These are phyloP conservation scores for Atta colombica DNA, from an alignment of 1,140 invertebrate genomes.

Conservation along the genomic window DNA sequence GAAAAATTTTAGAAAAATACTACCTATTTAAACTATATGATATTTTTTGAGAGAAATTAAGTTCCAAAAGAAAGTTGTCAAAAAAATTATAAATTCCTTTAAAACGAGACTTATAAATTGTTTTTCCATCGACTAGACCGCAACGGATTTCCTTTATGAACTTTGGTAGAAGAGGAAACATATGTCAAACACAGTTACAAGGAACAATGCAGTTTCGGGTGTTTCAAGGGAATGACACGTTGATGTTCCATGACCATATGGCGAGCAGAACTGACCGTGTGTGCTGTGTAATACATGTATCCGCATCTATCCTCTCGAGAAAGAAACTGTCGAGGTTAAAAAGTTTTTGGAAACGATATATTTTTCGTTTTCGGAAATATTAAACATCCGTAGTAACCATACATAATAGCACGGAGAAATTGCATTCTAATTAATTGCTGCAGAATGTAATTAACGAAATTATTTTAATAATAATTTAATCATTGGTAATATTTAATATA, in stretches of 20 bases:
- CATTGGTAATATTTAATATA: no score
- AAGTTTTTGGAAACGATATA: neutral
- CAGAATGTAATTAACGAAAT: neutral
- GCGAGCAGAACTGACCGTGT: constrained; percentile 70
- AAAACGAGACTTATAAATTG: constrained; percentile 1
- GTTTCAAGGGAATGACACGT: constrained; percentile 75
- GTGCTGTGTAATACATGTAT: constrained; percentile 23
- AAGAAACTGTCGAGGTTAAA: neutral
- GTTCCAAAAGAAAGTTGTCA: neutral
- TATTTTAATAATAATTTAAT: no score
- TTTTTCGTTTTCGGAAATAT: neutral
- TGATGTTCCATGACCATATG: constrained; percentile 76
- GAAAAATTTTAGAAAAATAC: neutral
- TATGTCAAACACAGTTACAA: constrained; percentile 64
- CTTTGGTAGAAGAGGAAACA: constrained; percentile 71
- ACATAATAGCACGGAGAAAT: neutral
- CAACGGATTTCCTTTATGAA: constrained; percentile 12
- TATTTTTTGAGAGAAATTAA: neutral
- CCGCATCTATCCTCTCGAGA: neutral
- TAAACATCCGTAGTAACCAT: neutral
- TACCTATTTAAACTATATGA: no score
- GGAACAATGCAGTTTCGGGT: constrained; percentile 79
- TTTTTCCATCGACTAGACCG: constrained; percentile 3
- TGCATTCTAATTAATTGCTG: neutral
- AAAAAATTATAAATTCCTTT: constrained; percentile 54